These are phyloP conservation scores for Brachycybe producta DNA, from an alignment of 2,888 invertebrate genomes.

Conservation along the genomic window DNA sequence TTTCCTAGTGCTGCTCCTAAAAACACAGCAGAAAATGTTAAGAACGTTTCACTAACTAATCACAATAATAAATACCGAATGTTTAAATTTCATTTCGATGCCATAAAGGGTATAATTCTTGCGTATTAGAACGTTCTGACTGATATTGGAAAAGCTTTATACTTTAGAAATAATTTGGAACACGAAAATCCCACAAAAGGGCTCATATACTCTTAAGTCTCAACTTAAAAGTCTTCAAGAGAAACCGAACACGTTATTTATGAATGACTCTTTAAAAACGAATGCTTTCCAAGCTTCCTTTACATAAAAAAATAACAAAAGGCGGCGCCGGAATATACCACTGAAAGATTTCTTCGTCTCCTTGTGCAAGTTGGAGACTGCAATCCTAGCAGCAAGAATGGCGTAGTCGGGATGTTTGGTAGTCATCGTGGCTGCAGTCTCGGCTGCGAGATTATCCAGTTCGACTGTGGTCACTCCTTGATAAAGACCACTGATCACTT, in stretches of 20 bases:
- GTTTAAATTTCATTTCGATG: too few species aligned
- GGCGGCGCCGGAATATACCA: constrained; percentile 42
- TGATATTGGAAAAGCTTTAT: too few species aligned
- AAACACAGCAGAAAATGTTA: too few species aligned
- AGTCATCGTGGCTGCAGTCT: constrained; percentile 96
- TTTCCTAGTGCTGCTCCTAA: too few species aligned
- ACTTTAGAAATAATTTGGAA: too few species aligned
- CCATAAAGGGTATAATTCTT: too few species aligned
- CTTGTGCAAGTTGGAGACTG: constrained; percentile 93
- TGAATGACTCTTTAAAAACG: constrained; percentile 21
- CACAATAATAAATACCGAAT: too few species aligned
- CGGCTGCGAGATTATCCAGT: constrained; percentile 93
- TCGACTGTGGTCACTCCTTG: constrained; percentile 94
- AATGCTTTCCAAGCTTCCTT: too few species aligned
- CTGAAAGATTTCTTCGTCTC: constrained; percentile 91
- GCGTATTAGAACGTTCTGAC: too few species aligned
- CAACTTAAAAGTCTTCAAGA: background rate
- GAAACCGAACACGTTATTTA: background rate
- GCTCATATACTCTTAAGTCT: too few species aligned
- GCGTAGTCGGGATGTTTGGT: constrained; percentile 95
- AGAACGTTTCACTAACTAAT: too few species aligned
- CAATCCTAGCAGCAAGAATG: constrained; percentile 56
- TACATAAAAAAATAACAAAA: background rate
- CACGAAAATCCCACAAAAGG: too few species aligned
- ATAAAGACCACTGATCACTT: constrained; percentile 89